Base-by-base conservation (phyloP, 2,888 invertebrate species). In the Hemaris fuciformis region DNA sequence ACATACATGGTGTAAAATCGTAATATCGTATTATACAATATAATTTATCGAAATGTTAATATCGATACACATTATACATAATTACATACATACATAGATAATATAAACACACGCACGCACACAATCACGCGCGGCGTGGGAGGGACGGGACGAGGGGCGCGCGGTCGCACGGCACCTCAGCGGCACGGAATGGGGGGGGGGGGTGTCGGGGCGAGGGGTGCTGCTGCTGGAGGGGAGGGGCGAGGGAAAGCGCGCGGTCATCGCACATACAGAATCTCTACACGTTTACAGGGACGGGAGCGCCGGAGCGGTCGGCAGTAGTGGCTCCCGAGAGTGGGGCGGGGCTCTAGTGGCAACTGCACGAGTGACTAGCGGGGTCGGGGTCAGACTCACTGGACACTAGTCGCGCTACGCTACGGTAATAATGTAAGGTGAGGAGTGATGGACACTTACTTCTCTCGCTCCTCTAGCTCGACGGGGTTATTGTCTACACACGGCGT, bases 391-490 rank as follows among this genome's bases (percentile, higher is more conserved):
- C 34, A 18, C 25, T 8, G 27, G 53, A 18, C 3, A 53, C 27
- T 27, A 27, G 27, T 18, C 15, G 53, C 23, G 23, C 46, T 46
- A 25, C 46, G 18, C 27, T 53, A 53, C 53, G 18, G 18, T 53
- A 31, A 5, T 10, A 10, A 2, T 27, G 27, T 45, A 45, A 20
- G 46, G 66, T n/a, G 38, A n/a, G n/a, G n/a, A n/a, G 66, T 62
- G 63, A 64, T 68, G 59, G 61, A 73, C 88, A 96, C 96, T 96
- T 95, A 96, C 96, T 96, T 96, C 92, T 96, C 96, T 84, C 96
- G 94, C 90, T 96, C 96, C 89, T 96, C 96, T 94, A 96, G 93
- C 85, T 96, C 95, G 90, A 96, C 95, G 72, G 95, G 95, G 89
- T 94, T 96, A 94, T 95, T 96, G 93, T 96, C 96, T 96, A 94